Evolutionary conservation across 2,113 vertebrate genomes (phyloP).

Genomic region (mouse (Mus musculus)): GRCm39 chr1:76167001-76167500

Average conservation of each 20-base stretch:
- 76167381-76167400: neutral
- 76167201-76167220: slow-evolving; percentile 54
- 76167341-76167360: neutral
- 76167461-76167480: neutral
- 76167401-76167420: neutral
- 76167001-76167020: neutral
- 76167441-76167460: slow-evolving; percentile 8
- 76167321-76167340: neutral
- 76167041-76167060: neutral
- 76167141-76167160: neutral
- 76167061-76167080: neutral
- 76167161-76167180: slow-evolving; percentile 55
- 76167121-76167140: slow-evolving; percentile 10
- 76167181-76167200: slow-evolving; percentile 15
- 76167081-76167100: slow-evolving; percentile 43
- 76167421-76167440: slow-evolving; percentile 1
- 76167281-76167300: slow-evolving; percentile 5
- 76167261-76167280: slow-evolving; percentile 33
- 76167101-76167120: neutral
- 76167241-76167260: slow-evolving; percentile 46
- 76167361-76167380: neutral
- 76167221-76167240: slow-evolving; percentile 44
- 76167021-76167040: neutral
- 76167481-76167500: neutral
- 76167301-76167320: slow-evolving; percentile 23